phyloP scores from a whole-genome alignment of 2,113 vertebrate genomes.

The Chinchilla lanigera region DNA sequence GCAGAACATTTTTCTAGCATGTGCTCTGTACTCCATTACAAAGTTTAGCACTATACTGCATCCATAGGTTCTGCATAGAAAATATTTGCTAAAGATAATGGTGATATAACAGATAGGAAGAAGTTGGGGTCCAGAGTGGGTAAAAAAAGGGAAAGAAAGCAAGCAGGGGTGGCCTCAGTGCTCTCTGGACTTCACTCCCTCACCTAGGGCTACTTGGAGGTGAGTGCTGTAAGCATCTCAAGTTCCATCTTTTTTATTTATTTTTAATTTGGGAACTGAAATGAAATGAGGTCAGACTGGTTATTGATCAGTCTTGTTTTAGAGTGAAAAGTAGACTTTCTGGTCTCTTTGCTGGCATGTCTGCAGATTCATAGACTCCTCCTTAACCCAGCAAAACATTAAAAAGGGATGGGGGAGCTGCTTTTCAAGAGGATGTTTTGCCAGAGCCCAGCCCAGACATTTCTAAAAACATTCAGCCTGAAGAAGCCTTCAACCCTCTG shows the following conservation, averaged over 20 bases:
- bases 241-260: slow-evolving; percentile 58
- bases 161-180: too few relatives aligned
- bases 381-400: background rate
- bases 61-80: background rate
- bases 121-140: background rate
- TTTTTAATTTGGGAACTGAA: slow-evolving; percentile 70
- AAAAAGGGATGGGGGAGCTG: too few relatives aligned
- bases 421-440: background rate
- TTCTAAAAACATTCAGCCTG: background rate
- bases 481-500: background rate
- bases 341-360: slow-evolving; percentile 21
- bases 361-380: slow-evolving; percentile 31
- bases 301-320: slow-evolving; percentile 71
- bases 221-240: slow-evolving; percentile 6
- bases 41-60: background rate
- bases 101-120: background rate
- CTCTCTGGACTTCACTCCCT: background rate
- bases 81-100: background rate
- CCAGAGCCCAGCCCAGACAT: background rate
- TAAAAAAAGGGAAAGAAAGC: background rate
- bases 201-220: background rate
- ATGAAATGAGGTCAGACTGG: slow-evolving; percentile 62
- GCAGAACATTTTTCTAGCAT: background rate
- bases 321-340: slow-evolving; percentile 62
- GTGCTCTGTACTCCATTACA: background rate